Evolutionary conservation across 2,797 vertebrate genomes (phyloP).

Genomic region (Fringilla coelebs): DNA sequence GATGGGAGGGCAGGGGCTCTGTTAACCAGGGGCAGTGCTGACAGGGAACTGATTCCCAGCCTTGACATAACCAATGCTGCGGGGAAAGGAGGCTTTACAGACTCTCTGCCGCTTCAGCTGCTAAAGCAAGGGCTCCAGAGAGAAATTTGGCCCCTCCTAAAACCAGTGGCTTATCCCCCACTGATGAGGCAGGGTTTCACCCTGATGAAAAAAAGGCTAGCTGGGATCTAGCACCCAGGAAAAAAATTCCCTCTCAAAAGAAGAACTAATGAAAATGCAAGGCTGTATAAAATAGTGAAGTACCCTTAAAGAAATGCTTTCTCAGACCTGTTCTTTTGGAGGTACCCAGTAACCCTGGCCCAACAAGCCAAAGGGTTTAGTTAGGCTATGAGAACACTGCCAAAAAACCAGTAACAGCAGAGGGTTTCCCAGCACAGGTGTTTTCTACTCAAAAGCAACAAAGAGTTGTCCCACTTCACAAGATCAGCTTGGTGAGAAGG

Average conservation of each 20-base stretch:
- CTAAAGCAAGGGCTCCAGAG: not conserved
- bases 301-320: not conserved
- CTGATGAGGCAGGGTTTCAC: not conserved
- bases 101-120: not conserved
- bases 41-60: not conserved
- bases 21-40: not conserved
- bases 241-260: not conserved
- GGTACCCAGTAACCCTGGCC: not conserved
- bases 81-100: not conserved
- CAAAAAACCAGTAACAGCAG: not conserved
- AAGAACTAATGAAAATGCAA: not conserved
- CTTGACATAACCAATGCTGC: not conserved
- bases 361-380: accelerated
- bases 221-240: not conserved
- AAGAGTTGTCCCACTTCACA: accelerated
- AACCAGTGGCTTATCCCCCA: not conserved
- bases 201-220: not conserved
- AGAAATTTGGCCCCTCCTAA: not conserved
- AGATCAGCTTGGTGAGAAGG: not conserved
- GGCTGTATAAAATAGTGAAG: not conserved
- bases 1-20: not conserved
- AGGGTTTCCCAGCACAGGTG: not conserved
- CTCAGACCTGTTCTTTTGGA: not conserved
- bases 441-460: not conserved
- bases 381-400: not conserved